Base-by-base conservation (phyloP, 2,888 invertebrate species). In the Mayetiola destructor region DNA sequence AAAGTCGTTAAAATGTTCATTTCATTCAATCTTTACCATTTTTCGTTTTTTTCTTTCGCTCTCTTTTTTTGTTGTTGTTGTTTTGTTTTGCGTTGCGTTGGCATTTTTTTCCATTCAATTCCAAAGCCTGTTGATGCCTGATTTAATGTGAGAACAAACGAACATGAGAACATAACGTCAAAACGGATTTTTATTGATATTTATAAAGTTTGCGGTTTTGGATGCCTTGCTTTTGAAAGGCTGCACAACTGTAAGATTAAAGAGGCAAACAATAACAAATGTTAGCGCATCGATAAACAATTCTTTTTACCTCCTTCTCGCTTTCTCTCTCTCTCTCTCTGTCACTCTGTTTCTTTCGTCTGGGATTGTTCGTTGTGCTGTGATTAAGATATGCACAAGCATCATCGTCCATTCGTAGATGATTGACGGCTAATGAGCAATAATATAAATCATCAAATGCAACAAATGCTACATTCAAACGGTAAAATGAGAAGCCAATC, bases 401-500 rank as follows among this genome's bases (percentile, higher is more conserved):
- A 48, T 16, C n/a, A n/a, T n/a, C n/a, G n/a, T n/a, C n/a, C n/a
- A n/a, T n/a, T 27, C n/a, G 27, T 16, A 48, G 27, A 48, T 48
- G 48, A 48, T 48, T 48, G 48, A 48, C 48, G 48, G 48, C 48
- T 48, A 48, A 48, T 48, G 48, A 48, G 48, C 48, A 48, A 48
- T 48, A 48, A 48, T 48, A 48, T 27, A n/a, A n/a, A n/a, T n/a
- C n/a, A n/a, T n/a, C n/a, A n/a, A n/a, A n/a, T n/a, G n/a, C n/a
- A n/a, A n/a, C n/a, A n/a, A n/a, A n/a, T n/a, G n/a, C n/a, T n/a
- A 48, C 16, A 27, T 27, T 8, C 48, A 23, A 48, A 48, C 48
- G 48, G 48, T 48, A 48, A 48, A 48, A 48, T 48, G 48, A 48
- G 48, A 48, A 48, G 48, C 27, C n/a, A 48, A 27, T n/a, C n/a